Evolutionary conservation across 2,888 invertebrate species (phyloP), one percentile per base, ranked within the genome.

Genomic region (Hypolimnas misippus): DNA sequence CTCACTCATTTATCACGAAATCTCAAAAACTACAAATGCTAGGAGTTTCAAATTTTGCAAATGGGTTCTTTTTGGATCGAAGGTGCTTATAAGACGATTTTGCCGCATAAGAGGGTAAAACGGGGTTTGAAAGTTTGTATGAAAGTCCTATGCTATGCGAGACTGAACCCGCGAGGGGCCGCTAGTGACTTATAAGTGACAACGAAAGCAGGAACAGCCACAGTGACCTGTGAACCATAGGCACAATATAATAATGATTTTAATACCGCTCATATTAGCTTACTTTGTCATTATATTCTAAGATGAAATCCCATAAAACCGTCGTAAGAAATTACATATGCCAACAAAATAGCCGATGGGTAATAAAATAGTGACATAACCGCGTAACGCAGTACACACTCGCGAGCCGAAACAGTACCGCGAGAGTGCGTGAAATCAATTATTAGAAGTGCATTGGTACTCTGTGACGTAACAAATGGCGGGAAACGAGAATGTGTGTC

Each of bases 401-500:
- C 29, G n/a, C 44, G 21, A 3, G 29, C 14, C 19, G 3, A 58
- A 52, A 58, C 42, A 35, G 38, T 38, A 21, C n/a, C 49, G 35
- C 35, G 21, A 57, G 31, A 56, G 3, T 35, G 50, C 50, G 57
- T 57, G 25, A 58, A 58, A 59, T 59, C 59, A 59, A 59, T 59
- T 59, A 44, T 53, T 38, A 44, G 51, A 46, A 33, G 58, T 53
- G 19, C 53, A 21, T 44, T n/a, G n/a, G 14, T 42, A 51, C 8
- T 42, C 40, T 42, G 21, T 46, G 44, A 46, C 21, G 44, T 46
- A 46, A 46, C 31, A 51, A 33, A 17, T 33, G 16, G 33, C 51
- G 51, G 50, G 16, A 50, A 50, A 17, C 31, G 31, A 2, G 3
- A 33, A 51, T 51, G 33, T 33, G 12, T 33, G 51, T 16, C 51